A percentile compares a stretch with the other conserved stretches of the same genome.
Conservation (phyloP, 2,888 invertebrate genomes). For the Caradrina kadenii region DNA sequence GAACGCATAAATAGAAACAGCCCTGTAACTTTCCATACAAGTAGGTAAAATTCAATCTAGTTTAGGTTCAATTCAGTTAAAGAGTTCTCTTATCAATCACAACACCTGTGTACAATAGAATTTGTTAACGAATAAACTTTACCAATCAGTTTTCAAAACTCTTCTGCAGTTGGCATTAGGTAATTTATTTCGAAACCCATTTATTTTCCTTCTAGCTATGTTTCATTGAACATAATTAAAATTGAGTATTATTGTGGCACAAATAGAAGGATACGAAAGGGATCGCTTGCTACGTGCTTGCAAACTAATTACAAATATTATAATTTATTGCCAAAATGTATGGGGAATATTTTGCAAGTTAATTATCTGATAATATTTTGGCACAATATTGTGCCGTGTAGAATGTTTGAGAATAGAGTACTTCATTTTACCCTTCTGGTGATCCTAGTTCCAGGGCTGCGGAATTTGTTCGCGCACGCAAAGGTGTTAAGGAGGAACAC, state of each 20-base stretch:
- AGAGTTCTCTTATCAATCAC: constrained; percentile 26
- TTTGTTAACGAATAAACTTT: constrained; percentile 51
- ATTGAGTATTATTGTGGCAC: constrained; percentile 49
- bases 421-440: constrained; percentile 5
- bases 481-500: no score
- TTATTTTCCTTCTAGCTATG: constrained; percentile 33
- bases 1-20: no score
- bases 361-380: constrained; percentile 57
- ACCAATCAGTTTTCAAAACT: constrained; percentile 33
- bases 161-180: constrained; percentile 4
- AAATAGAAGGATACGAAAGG: constrained; percentile 41
- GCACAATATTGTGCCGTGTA: constrained; percentile 28
- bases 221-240: constrained; percentile 57
- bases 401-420: background rate
- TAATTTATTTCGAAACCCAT: constrained; percentile 39
- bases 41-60: constrained; percentile 1
- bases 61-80: background rate
- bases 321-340: constrained; percentile 59
- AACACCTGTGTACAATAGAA: constrained; percentile 22
- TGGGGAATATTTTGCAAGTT: constrained; percentile 52
- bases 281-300: constrained; percentile 53
- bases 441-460: no score
- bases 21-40: no score
- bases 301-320: constrained; percentile 59
- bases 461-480: no score